Evolutionary conservation across 2,888 invertebrate genomes (phyloP).

Genomic region (Lithophane leautieri): DNA sequence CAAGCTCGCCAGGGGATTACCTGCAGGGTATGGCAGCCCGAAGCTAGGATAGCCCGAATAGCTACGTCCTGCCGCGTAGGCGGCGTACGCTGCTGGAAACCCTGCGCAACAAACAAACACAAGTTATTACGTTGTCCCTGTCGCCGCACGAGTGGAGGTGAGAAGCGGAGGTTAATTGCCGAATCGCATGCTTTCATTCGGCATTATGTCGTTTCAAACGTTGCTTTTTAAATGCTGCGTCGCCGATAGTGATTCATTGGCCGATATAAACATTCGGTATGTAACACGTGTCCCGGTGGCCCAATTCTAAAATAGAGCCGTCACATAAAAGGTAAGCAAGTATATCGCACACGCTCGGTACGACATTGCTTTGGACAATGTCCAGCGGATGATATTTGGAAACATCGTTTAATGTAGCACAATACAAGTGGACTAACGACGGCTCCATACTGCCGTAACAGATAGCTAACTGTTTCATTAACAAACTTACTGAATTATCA

Average conservation of each 20-base stretch:
- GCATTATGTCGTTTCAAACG: constrained; percentile 67
- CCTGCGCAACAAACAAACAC: constrained; percentile 91
- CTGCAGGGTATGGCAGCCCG: constrained; percentile 99
- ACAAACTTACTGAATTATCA: constrained; percentile 60
- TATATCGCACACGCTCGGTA: constrained; percentile 79
- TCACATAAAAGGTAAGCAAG: constrained; percentile 83
- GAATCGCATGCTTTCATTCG: constrained; percentile 80
- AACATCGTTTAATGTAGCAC: constrained; percentile 85
- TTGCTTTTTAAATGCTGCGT: constrained; percentile 69
- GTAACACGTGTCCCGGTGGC: constrained; percentile 80
- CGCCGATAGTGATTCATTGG: constrained; percentile 72
- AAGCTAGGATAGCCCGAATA: constrained; percentile 99
- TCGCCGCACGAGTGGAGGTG: constrained; percentile 52
- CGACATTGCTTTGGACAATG: constrained; percentile 87
- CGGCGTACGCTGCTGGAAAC: constrained; percentile 98
- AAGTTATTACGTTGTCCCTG: constrained; percentile 64
- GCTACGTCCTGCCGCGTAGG: constrained; percentile 98
- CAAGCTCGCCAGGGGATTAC: constrained; percentile 96
- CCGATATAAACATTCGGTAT: constrained; percentile 76
- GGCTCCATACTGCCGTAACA: constrained; percentile 75
- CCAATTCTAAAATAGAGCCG: constrained; percentile 85
- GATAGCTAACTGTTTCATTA: constrained; percentile 68
- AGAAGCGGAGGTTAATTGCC: constrained; percentile 77
- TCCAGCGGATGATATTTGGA: constrained; percentile 86
- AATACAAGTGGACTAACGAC: constrained; percentile 79